These are phyloP conservation scores for Tolmerus cingulatus DNA, from an alignment of 2,888 invertebrate species.

Conservation along the genomic window DNA sequence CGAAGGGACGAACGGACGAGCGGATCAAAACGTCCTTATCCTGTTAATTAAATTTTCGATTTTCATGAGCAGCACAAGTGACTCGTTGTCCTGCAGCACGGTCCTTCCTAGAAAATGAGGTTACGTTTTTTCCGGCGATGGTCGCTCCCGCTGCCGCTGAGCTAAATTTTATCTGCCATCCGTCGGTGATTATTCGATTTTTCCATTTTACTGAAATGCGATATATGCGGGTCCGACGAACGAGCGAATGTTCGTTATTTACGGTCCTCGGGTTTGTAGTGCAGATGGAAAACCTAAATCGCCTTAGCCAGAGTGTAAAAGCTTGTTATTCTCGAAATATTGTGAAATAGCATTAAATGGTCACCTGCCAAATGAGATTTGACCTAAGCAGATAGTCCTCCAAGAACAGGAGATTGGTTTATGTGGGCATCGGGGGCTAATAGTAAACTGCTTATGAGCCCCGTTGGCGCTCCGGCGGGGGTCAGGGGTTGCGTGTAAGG, in stretches of 20 bases:
- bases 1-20: neutral
- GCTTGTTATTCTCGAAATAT: conserved; percentile 42
- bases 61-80: conserved; percentile 16
- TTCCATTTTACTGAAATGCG: conserved; percentile 38
- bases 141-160: neutral
- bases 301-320: conserved; percentile 45
- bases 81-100: neutral
- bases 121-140: neutral
- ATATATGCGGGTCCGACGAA: conserved; percentile 23
- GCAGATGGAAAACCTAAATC: conserved; percentile 40
- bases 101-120: conserved; percentile 19
- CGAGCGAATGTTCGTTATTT: neutral
- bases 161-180: conserved; percentile 33
- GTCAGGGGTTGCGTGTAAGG: neutral
- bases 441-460: conserved; percentile 4
- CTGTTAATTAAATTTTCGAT: conserved; percentile 39
- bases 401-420: conserved; percentile 19
- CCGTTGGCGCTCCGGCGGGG: neutral
- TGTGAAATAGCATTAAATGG: conserved; percentile 42
- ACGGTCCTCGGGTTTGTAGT: conserved; percentile 8
- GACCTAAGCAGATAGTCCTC: conserved; percentile 30
- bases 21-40: conserved; percentile 27
- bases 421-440: neutral
- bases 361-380: conserved; percentile 44
- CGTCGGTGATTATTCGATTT: conserved; percentile 33